Evolutionary conservation across 2,888 invertebrate species (phyloP), one percentile per base, ranked within the genome.

Genomic region (Peribatodes rhomboidaria): DNA sequence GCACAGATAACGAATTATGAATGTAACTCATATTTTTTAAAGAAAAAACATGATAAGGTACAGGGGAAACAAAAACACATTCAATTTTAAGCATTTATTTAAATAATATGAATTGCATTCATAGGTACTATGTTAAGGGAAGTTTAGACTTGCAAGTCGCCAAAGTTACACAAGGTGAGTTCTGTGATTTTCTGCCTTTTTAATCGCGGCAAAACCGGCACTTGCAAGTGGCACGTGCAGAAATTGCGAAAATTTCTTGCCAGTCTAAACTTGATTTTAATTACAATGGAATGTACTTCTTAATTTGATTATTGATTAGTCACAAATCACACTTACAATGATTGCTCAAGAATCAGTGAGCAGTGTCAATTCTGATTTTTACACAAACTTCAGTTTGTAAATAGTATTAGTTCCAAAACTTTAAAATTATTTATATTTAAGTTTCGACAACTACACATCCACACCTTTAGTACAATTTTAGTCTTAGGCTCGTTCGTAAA

Each of bases 21-120:
- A 93, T 93, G 92, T 90, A 92, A 93, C 91, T 93, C 92, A 93
- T 92, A 88, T 87, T 83, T 76, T n/a, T 59, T 56, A 68, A 76
- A 71, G 69, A 77, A 77, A 83, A 76, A 74, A 62, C 57, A 27
- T 65, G 69, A 74, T 63, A 42, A 56, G 72, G 61, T 56, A 50
- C n/a, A 62, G 74, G 77, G 73, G 72, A 70, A 80, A 83, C 76
- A 79, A 84, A 90, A 88, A 89, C 83, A 85, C 84, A 80, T 71
- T 72, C 73, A 75, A 77, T 75, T 87, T 84, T 76, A 90, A 91
- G 87, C 89, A 70, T 91, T 90, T 92, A 89, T 90, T 89, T 65
- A 77, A 86, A n/a, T n/a, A 27, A 90, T 91, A 92, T 92, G 92
- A 93, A 92, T 92, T 92, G 88, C 92, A 93, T 93, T 91, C 92